Conservation (phyloP, 2,797 vertebrate genomes). For the Anisognathus igniventris region DNA sequence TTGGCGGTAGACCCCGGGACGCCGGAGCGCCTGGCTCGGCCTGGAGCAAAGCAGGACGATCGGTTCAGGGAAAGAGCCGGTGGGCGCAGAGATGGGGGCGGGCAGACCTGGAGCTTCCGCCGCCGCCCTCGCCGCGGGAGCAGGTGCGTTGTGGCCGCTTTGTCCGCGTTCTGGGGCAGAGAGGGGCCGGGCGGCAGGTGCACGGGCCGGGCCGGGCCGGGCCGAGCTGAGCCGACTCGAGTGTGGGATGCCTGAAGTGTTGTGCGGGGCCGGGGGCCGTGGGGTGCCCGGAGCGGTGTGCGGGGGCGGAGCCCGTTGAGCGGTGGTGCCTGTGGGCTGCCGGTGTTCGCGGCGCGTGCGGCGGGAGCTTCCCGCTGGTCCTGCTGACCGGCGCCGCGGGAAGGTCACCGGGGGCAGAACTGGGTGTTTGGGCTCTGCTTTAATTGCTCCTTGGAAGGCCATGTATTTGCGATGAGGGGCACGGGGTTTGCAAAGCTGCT, state of each 20-base stretch:
- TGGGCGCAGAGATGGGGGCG: neutral
- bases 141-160: conserved; percentile 24
- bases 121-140: neutral
- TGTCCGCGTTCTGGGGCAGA: neutral
- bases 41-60: neutral
- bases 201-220: neutral
- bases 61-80: neutral
- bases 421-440: neutral
- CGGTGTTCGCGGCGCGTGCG: neutral
- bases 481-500: neutral
- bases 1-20: neutral
- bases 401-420: conserved; percentile 49
- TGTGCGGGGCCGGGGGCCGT: neutral
- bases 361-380: neutral
- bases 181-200: neutral
- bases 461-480: neutral
- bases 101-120: neutral
- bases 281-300: neutral
- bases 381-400: neutral
- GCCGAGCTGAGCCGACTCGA: neutral
- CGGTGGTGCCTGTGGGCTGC: neutral
- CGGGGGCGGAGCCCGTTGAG: neutral
- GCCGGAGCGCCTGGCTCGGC: neutral
- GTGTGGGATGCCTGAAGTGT: neutral
- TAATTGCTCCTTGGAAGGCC: neutral